Evolutionary conservation across 2,113 vertebrate genomes (phyloP).

Genomic region (Pterocles burchelli): DNA sequence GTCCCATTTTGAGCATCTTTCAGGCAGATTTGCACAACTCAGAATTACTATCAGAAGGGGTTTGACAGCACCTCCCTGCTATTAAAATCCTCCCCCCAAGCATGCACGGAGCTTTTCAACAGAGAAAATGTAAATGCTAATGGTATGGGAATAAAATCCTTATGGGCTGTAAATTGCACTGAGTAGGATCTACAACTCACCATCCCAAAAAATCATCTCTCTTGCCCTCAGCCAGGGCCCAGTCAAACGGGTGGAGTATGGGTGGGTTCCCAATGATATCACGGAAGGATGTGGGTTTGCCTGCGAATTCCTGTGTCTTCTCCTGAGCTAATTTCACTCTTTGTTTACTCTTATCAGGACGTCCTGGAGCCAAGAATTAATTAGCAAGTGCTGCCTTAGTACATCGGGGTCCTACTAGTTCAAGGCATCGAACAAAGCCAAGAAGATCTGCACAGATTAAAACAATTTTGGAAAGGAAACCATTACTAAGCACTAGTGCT

Average conservation of each 20-base stretch:
- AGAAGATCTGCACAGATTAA: background rate
- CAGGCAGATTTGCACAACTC: background rate
- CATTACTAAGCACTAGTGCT: background rate
- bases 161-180: background rate
- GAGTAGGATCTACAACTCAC: background rate
- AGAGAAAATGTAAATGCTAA: background rate
- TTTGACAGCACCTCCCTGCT: background rate
- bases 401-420: constrained; percentile 16
- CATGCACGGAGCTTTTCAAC: rapidly evolving
- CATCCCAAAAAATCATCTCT: background rate
- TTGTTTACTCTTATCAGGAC: constrained; percentile 65
- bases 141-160: background rate
- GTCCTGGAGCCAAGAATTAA: constrained; percentile 54
- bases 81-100: background rate
- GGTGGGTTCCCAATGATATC: constrained; percentile 41
- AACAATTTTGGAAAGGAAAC: constrained; percentile 17
- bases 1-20: background rate
- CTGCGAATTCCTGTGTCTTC: constrained; percentile 42
- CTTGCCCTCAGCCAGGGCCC: constrained; percentile 14
- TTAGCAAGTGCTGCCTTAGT: constrained; percentile 11
- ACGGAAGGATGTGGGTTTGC: constrained; percentile 55
- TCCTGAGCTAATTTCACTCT: constrained; percentile 54
- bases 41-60: rapidly evolving
- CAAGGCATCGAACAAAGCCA: constrained; percentile 21
- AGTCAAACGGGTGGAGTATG: constrained; percentile 8